These are phyloP conservation scores for Stenodema calcarata DNA, from an alignment of 2,888 invertebrate species.

Conservation along the genomic window DNA sequence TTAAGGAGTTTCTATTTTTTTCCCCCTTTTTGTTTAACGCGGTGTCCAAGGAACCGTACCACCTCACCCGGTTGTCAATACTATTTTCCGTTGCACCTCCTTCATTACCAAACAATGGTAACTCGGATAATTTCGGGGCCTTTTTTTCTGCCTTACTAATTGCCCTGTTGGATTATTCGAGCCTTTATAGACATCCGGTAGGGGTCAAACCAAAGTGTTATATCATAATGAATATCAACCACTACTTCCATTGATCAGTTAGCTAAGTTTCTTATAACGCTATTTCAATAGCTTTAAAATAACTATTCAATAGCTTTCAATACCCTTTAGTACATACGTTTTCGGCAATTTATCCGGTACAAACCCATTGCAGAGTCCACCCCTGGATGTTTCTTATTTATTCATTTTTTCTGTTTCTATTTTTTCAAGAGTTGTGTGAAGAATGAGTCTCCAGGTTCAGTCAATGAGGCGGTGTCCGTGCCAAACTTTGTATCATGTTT, in stretches of 20 bases:
- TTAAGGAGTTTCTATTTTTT: background rate
- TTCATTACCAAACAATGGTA: slow-evolving; percentile 45
- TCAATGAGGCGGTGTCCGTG: too few species aligned
- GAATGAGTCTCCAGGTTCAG: too few species aligned
- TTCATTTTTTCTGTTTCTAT: too few species aligned
- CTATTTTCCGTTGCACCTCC: slow-evolving; percentile 8
- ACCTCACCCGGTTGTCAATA: background rate
- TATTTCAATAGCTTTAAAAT: too few species aligned
- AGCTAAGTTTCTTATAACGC: too few species aligned
- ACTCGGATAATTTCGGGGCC: slow-evolving; percentile 27
- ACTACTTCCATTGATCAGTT: background rate
- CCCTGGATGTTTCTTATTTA: too few species aligned
- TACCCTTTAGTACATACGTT: too few species aligned
- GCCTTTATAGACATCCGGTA: background rate
- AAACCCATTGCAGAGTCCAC: too few species aligned
- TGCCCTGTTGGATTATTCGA: background rate
- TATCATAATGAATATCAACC: background rate
- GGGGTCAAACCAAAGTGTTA: background rate
- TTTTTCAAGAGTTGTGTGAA: too few species aligned
- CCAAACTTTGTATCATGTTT: too few species aligned
- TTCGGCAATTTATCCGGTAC: too few species aligned
- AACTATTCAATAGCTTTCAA: too few species aligned
- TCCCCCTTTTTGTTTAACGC: background rate
- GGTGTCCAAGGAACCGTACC: slow-evolving; percentile 23
- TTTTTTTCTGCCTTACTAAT: background rate